A percentile compares a stretch with the other conserved stretches of the same genome.
Evolutionary conservation across 2,888 invertebrate species (phyloP).

Genomic region (Odiellus spinosus): DNA sequence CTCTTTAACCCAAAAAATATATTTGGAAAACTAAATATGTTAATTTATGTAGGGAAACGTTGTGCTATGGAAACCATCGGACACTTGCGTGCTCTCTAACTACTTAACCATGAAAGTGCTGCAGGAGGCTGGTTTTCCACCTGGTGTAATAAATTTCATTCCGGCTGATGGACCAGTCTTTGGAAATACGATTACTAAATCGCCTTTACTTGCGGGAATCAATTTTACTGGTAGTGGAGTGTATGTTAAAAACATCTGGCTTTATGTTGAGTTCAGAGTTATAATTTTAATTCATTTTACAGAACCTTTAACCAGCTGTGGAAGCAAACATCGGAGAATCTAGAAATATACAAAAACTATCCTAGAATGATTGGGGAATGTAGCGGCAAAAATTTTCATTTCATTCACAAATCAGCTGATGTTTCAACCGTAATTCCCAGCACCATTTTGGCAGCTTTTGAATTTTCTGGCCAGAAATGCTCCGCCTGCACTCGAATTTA

Average conservation of each 20-base stretch:
- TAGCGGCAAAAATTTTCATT: slow-evolving; percentile 98
- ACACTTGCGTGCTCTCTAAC: slow-evolving; percentile 88
- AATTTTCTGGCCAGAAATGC: slow-evolving; percentile 91
- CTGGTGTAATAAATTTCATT: slow-evolving; percentile 92
- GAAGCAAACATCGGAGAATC: slow-evolving; percentile 78
- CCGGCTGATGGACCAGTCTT: slow-evolving; percentile 92
- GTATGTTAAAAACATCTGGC: too few relatives aligned
- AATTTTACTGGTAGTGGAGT: slow-evolving; percentile 98
- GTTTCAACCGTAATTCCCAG: slow-evolving; percentile 58
- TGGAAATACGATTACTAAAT: slow-evolving; percentile 71
- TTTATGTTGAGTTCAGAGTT: not conserved
- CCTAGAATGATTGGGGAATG: slow-evolving; percentile 86
- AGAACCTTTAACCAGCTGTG: slow-evolving; percentile 83
- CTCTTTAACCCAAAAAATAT: too few relatives aligned
- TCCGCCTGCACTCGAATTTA: slow-evolving; percentile 97
- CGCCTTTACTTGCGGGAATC: slow-evolving; percentile 72
- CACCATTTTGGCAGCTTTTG: slow-evolving; percentile 82
- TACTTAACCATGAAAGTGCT: slow-evolving; percentile 75
- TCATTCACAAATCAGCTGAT: slow-evolving; percentile 83
- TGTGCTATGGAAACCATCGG: slow-evolving; percentile 95
- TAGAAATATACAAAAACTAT: slow-evolving; percentile 67
- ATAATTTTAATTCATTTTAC: slow-evolving; percentile 19
- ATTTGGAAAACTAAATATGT: too few relatives aligned
- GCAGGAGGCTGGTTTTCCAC: slow-evolving; percentile 86
- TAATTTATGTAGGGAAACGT: slow-evolving; percentile 58